Conservation (phyloP, 2,797 vertebrate species). For the Sebastes paucispinis region DNA sequence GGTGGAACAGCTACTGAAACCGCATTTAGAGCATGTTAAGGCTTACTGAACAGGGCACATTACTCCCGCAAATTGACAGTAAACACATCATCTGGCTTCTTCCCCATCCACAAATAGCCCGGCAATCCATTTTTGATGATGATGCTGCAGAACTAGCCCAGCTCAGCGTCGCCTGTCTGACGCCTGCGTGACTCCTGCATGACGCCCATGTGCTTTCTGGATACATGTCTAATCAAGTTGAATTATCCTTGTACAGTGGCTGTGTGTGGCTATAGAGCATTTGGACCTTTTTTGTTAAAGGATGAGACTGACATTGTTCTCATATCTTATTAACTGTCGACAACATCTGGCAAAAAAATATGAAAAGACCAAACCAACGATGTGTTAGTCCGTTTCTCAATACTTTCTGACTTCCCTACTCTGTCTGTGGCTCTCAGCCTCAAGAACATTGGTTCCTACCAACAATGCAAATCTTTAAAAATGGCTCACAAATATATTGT, state of each 20-base stretch:
- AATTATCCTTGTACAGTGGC: neutral
- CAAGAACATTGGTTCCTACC: neutral
- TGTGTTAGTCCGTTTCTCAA: neutral
- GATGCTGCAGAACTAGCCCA: neutral
- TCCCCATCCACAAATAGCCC: neutral
- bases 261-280: neutral
- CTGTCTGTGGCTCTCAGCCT: neutral
- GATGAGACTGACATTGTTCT: neutral
- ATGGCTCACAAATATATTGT: neutral
- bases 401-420: neutral
- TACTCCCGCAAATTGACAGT: constrained; percentile 2
- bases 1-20: neutral
- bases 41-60: neutral
- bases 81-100: constrained; percentile 11
- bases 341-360: neutral
- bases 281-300: neutral
- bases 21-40: neutral
- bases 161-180: neutral
- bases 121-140: constrained; percentile 5
- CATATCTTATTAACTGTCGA: neutral
- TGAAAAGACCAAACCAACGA: neutral
- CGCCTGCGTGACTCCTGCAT: neutral
- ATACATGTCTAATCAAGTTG: neutral
- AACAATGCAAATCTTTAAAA: neutral
- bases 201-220: neutral